Evolutionary conservation across 2,888 invertebrate species (phyloP).

Genomic region (Argyresthia albistria): DNA sequence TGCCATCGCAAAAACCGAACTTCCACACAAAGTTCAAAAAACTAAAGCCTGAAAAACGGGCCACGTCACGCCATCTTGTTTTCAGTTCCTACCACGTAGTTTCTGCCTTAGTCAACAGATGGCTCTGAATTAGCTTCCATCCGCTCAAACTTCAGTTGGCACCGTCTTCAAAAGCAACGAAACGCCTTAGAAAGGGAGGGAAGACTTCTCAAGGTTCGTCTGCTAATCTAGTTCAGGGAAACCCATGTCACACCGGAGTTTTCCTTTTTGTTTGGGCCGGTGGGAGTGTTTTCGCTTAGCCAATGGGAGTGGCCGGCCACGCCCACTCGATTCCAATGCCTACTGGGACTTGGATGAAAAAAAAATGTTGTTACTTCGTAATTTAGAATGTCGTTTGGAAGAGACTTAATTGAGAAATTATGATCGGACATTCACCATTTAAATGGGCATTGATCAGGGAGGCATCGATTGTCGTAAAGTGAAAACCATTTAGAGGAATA

Average conservation of each 20-base stretch:
- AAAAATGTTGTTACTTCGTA: conserved; percentile 57
- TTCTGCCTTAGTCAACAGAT: conserved; percentile 27
- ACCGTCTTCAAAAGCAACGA: conserved; percentile 58
- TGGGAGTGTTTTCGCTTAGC: conserved; percentile 47
- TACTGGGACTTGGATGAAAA: conserved; percentile 64
- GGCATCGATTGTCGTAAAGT: no score
- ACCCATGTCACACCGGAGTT: conserved; percentile 23
- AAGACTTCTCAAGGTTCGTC: conserved; percentile 62
- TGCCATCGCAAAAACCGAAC: not conserved
- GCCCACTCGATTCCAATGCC: conserved; percentile 64
- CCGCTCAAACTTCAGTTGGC: conserved; percentile 38
- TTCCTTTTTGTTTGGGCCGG: conserved; percentile 48
- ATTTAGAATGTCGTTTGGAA: conserved; percentile 57
- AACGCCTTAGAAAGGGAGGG: conserved; percentile 60
- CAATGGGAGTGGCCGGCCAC: conserved; percentile 62
- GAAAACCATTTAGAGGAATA: no score
- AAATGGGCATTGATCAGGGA: no score
- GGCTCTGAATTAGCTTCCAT: conserved; percentile 45
- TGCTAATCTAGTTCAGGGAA: conserved; percentile 35
- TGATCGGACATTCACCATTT: conserved; percentile 19
- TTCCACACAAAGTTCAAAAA: conserved; percentile 11
- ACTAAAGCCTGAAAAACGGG: not conserved
- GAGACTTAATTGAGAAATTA: conserved; percentile 61
- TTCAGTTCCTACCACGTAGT: conserved; percentile 24
- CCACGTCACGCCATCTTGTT: conserved; percentile 49